Base-by-base conservation (phyloP, 2,888 invertebrate species). In the Taphrorychus bicolor region DNA sequence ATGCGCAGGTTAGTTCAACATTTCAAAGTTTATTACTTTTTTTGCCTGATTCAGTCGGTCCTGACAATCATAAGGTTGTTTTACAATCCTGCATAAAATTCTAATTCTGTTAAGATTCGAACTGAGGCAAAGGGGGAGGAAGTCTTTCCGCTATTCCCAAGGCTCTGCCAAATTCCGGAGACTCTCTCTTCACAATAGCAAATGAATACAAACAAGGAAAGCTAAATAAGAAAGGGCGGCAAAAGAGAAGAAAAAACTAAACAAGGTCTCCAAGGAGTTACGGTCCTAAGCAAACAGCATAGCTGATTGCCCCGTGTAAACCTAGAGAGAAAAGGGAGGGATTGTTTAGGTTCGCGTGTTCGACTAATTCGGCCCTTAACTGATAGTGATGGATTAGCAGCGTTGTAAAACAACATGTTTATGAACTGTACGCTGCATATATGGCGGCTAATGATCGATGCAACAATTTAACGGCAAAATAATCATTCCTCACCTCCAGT, bases 271-370 rank as follows among this genome's bases (percentile, higher is more conserved):
- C 57, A 21, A 60, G 67, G 66, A 71, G 21, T 63, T 66, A 18
- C 53, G 41, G 58, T 69, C 72, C 72, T 72, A 70, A 72, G 59
- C 58, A 72, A 70, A 72, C 63, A 72, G 23, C 40, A 59, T 40
- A 56, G 59, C 59, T 68, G 63, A 67, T 67, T 67, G 59, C 62
- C 56, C 22, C 63, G 48, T 68, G 63, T 68, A 64, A 68, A 64
- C 59, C 56, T 63, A 52, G 23, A 42, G 32, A 16, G 42, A 17
- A 53, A 41, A 56, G 22, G n/a, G n/a, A n/a, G n/a, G 40, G 42
- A 41, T 61, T 51, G 32, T 32, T 32, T 32, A 11, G 21, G 7
- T 49, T 48, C 1, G 9, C 21, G 24, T 59, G 21, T 59, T 59
- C 18, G 18, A 48, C 17, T 56, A 32, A 40, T 56, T 32, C 14